Conservation (phyloP, 2,888 invertebrate species). For the Pristionchus mayeri region DNA sequence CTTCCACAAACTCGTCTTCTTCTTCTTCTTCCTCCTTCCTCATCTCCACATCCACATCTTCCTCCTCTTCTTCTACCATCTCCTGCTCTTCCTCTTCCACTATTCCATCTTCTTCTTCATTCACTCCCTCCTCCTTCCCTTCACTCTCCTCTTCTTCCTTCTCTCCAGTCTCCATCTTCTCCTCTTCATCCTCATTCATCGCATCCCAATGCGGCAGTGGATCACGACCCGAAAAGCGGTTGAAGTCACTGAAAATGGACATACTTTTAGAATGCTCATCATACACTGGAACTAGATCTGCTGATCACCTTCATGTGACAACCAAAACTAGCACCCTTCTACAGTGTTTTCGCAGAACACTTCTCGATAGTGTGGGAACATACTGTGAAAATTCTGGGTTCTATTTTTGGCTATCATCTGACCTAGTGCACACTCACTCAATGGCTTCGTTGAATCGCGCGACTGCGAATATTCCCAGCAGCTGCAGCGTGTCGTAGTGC, state of each 20-base stretch:
- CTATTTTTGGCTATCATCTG: too few species aligned
- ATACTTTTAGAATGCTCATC: too few species aligned
- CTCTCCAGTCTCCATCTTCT: background rate
- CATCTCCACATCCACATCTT: background rate
- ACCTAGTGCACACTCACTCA: slow-evolving; percentile 16
- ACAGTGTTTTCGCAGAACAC: too few species aligned
- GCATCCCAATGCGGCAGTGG: background rate
- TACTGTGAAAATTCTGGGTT: too few species aligned
- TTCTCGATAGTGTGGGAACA: too few species aligned
- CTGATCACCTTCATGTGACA: too few species aligned
- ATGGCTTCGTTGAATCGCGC: slow-evolving; percentile 16
- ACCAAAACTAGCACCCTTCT: too few species aligned
- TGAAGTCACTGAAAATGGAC: slow-evolving; percentile 4
- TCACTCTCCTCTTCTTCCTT: background rate
- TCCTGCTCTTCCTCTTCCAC: too few species aligned
- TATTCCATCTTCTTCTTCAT: too few species aligned
- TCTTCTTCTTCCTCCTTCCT: background rate
- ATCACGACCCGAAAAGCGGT: background rate
- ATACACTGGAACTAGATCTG: too few species aligned
- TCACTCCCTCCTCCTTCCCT: background rate
- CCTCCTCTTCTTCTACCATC: background rate
- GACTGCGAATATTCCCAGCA: background rate
- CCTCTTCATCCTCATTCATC: background rate
- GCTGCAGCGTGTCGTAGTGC: background rate
- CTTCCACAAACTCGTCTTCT: too few species aligned